Evolutionary conservation across 2,113 vertebrate species (phyloP), one percentile per base, ranked within the genome.

Genomic region (Bucco capensis): DNA sequence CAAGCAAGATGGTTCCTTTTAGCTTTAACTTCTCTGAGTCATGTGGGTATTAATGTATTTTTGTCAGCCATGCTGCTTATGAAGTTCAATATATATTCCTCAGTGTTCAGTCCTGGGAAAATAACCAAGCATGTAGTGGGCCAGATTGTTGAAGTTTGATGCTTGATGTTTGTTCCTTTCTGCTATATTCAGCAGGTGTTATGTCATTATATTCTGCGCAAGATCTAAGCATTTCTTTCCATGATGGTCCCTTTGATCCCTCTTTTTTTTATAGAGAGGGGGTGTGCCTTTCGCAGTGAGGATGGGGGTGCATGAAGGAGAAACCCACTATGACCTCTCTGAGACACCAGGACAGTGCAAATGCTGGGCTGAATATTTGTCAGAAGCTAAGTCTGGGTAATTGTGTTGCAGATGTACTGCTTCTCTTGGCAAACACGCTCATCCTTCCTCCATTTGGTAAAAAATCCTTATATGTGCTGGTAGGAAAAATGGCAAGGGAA

Each of bases 241-340:
- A 5, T 38, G 31, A 67, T 1, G 2, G 23, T 33, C 19, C 15
- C 7, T 62, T 72, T 72, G 49, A 44, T 66, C 6, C 30, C 31
- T 9, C 10, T 14, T 42, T 19, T 83, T 80, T 85, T 46, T n/a
- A n/a, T n/a, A n/a, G 50, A 42, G 82, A 12, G 62, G 21, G 5
- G 9, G 7, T 33, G 9, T 38, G 10, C 19, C 42, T 74, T 83
- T 27, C 42, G 30, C 14, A 58, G 2, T 56, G 80, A 74, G 30
- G n/a, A 37, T 44, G 40, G 24, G 31, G 21, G 9, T 24, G 33
- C 0, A 2, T 24, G 72, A 14, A 0, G 1, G 31, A 53, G 42
- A 83, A 70, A 61, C 5, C 7, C n/a, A 24, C 4, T 4, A 15
- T 86, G 40, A 72, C 14, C 24, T 72, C 72, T 60, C 50, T 53